These are phyloP conservation scores for Cheiracanthium punctorium DNA, from an alignment of 2,888 invertebrate genomes.

Conservation along the genomic window DNA sequence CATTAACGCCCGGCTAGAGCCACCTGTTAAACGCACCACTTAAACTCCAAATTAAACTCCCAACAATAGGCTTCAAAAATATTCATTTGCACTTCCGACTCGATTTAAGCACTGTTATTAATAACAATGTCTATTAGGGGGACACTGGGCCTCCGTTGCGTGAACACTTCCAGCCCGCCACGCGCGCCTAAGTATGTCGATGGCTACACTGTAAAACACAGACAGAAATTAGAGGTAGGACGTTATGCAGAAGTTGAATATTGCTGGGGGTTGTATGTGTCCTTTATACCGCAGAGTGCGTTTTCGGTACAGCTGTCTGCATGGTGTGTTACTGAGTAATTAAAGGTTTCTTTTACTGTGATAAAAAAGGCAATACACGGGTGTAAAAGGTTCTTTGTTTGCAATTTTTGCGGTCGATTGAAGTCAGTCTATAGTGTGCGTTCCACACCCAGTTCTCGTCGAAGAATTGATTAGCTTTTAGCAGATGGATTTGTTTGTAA, in stretches of 20 bases:
- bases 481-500: neutral
- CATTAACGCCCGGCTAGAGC: constrained; percentile 34
- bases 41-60: constrained; percentile 10
- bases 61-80: constrained; percentile 11
- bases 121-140: constrained; percentile 23
- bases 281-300: constrained; percentile 29
- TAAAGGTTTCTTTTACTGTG: constrained; percentile 21
- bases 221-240: constrained; percentile 41
- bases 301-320: constrained; percentile 28
- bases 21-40: constrained; percentile 41
- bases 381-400: constrained; percentile 16
- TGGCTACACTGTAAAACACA: constrained; percentile 4
- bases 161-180: neutral
- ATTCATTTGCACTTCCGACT: constrained; percentile 58
- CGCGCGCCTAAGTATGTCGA: neutral
- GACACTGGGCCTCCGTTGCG: constrained; percentile 5
- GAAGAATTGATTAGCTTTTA: constrained; percentile 4
- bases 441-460: neutral
- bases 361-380: neutral
- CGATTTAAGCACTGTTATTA: constrained; percentile 13
- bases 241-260: constrained; percentile 26
- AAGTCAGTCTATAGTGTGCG: neutral
- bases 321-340: constrained; percentile 30
- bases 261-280: neutral
- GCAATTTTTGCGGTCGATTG: constrained; percentile 52